Percentiles rank a stretch among this genome's conserved stretches.
phyloP scores from a whole-genome alignment of 2,888 invertebrate species.

The Tyria jacobaeae region DNA sequence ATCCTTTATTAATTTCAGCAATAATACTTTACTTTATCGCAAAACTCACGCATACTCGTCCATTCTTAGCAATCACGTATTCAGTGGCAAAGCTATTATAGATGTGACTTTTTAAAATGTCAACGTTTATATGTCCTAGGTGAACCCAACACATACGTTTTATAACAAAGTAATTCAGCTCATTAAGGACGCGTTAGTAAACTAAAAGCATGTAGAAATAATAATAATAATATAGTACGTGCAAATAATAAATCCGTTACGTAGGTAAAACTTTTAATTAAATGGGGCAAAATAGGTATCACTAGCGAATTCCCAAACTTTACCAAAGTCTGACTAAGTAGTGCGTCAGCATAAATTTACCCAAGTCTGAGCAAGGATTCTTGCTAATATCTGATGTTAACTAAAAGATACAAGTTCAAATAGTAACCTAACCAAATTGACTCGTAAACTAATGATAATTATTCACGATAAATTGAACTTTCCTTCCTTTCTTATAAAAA shows the following conservation, averaged over 20 bases:
- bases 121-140: too few relatives aligned
- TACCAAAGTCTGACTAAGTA: neutral
- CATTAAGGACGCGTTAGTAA: too few relatives aligned
- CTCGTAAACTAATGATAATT: slow-evolving; percentile 29
- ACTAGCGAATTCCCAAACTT: too few relatives aligned
- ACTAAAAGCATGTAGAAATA: too few relatives aligned
- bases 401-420: slow-evolving; percentile 39
- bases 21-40: neutral
- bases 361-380: slow-evolving; percentile 26
- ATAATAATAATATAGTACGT: too few relatives aligned
- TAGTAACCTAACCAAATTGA: slow-evolving; percentile 26
- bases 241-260: too few relatives aligned
- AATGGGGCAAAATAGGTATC: neutral
- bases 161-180: too few relatives aligned
- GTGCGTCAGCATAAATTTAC: slow-evolving; percentile 33
- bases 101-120: too few relatives aligned
- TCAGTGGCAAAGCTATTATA: too few relatives aligned
- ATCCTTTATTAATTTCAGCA: neutral
- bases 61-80: neutral
- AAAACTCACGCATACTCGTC: neutral
- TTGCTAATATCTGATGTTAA: slow-evolving; percentile 28
- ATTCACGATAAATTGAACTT: slow-evolving; percentile 29
- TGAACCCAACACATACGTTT: too few relatives aligned
- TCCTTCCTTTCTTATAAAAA: too few relatives aligned
- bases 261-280: too few relatives aligned